These are phyloP conservation scores for Drosophila repleta DNA, from an alignment of 1,140 invertebrate genomes.

Conservation along the genomic window DNA sequence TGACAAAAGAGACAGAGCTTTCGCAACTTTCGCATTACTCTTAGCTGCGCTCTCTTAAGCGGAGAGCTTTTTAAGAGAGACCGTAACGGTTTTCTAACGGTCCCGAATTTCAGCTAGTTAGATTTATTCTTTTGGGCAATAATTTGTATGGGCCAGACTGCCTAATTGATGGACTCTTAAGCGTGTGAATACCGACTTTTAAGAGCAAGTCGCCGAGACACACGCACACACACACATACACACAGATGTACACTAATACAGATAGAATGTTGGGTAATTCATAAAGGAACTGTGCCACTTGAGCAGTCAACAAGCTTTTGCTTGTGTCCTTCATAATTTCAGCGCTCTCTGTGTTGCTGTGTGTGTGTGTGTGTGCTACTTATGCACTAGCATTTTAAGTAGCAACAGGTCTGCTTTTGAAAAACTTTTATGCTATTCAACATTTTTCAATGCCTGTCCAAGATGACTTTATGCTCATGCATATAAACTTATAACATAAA, in stretches of 20 bases:
- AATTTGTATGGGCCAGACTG: constrained; percentile 23
- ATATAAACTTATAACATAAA: background rate
- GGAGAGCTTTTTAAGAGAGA: constrained; percentile 36
- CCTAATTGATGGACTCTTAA: constrained; percentile 57
- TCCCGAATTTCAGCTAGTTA: constrained; percentile 11
- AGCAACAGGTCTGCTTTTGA: constrained; percentile 67
- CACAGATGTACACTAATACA: constrained; percentile 6
- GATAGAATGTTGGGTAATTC: constrained; percentile 21
- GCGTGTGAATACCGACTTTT: constrained; percentile 5
- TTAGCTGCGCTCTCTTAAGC: constrained; percentile 22
- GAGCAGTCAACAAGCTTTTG: constrained; percentile 74
- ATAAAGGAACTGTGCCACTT: constrained; percentile 67
- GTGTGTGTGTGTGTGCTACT: constrained; percentile 35
- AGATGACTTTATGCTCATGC: background rate
- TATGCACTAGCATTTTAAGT: constrained; percentile 48
- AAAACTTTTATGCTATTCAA: constrained; percentile 8
- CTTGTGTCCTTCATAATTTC: constrained; percentile 61
- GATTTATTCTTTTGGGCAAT: constrained; percentile 6
- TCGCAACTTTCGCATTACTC: constrained; percentile 1
- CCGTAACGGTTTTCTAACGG: background rate
- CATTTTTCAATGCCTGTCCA: constrained; percentile 10
- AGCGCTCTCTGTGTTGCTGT: constrained; percentile 13
- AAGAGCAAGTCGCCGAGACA: constrained; percentile 44
- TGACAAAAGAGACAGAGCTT: constrained; percentile 5
- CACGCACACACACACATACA: background rate